Conservation (phyloP, 1,140 invertebrate genomes). For the Armadillidium nasatum region DNA sequence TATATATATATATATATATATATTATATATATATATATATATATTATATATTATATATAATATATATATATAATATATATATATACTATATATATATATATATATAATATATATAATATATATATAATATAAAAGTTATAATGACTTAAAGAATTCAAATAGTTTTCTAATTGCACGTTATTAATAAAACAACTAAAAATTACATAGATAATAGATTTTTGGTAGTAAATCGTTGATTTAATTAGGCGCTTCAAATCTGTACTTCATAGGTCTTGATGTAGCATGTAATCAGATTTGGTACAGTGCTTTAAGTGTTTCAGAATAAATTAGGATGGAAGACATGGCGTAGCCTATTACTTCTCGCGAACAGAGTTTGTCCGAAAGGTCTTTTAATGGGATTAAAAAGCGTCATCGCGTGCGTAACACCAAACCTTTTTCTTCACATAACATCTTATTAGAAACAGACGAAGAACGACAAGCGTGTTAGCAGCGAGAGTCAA, state of each 20-base stretch:
- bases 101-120: too few species aligned
- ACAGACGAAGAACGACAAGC: neutral
- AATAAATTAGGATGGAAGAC: neutral
- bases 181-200: slow-evolving; percentile 8
- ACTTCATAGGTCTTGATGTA: neutral
- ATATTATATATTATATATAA: too few species aligned
- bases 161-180: neutral
- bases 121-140: too few species aligned
- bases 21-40: too few species aligned
- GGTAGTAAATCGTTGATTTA: slow-evolving; percentile 5
- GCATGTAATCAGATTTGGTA: slow-evolving; percentile 12
- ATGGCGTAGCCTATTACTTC: slow-evolving; percentile 2
- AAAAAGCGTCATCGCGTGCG: neutral
- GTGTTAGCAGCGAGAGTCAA: neutral
- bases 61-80: too few species aligned
- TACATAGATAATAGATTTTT: neutral
- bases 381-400: neutral
- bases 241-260: neutral
- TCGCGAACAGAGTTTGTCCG: neutral
- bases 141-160: too few species aligned
- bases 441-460: neutral
- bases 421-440: neutral
- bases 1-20: too few species aligned
- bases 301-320: slow-evolving; percentile 5
- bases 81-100: too few species aligned